Evolutionary conservation across 2,797 vertebrate genomes (phyloP).

Genomic region (Benthosema pterotum): DNA sequence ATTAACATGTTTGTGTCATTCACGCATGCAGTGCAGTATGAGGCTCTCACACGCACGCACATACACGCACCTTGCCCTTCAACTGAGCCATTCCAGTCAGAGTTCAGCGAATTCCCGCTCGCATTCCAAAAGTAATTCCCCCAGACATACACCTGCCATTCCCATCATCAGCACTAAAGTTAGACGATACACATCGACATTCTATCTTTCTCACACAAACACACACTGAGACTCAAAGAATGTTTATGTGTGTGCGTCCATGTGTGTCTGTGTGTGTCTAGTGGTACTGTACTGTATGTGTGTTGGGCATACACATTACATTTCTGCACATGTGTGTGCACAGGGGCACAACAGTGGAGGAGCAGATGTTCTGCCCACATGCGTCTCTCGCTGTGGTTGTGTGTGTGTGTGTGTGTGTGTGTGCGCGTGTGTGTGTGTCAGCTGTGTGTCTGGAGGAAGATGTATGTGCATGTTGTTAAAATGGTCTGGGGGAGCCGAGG

Average conservation of each 20-base stretch:
- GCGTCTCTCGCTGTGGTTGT: no score
- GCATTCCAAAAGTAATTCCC: slow-evolving; percentile 26
- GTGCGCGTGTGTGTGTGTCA: slow-evolving; percentile 17
- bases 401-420: not conserved
- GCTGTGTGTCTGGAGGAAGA: slow-evolving; percentile 34
- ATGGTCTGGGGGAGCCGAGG: slow-evolving; percentile 59
- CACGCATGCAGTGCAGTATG: not conserved
- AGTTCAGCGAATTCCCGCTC: slow-evolving; percentile 46
- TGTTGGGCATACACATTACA: no score
- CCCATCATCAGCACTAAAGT: slow-evolving; percentile 28
- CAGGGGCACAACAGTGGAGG: no score
- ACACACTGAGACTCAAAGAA: no score
- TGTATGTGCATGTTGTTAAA: slow-evolving; percentile 49
- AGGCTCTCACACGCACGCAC: not conserved
- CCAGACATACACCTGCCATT: slow-evolving; percentile 30
- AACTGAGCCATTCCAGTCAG: slow-evolving; percentile 46
- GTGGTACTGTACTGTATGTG: no score
- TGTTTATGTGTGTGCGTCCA: slow-evolving; percentile 2
- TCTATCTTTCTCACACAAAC: no score
- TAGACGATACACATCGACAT: no score
- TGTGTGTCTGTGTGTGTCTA: slow-evolving; percentile 2
- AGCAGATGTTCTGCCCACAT: no score
- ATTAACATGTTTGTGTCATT: slow-evolving; percentile 4
- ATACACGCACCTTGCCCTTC: slow-evolving; percentile 23
- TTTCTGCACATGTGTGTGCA: no score